phyloP scores from a whole-genome alignment of 2,113 vertebrate species.

The Serinus canaria region DNA sequence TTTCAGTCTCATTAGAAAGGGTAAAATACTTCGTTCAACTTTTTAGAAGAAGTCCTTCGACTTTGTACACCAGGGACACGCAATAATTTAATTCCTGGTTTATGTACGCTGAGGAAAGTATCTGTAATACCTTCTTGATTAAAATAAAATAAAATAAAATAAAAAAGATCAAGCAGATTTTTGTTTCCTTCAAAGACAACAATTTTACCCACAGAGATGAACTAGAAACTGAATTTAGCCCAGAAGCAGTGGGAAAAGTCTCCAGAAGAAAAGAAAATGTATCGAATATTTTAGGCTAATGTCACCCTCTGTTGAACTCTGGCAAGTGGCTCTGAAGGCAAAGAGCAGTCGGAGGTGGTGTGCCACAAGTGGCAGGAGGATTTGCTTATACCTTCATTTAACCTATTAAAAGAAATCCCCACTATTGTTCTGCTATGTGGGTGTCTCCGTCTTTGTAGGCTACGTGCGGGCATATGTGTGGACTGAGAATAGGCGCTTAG shows the following conservation, averaged over 20 bases:
- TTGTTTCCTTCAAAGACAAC: neutral
- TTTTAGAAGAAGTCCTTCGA: neutral
- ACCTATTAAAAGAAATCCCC: neutral
- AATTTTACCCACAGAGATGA: neutral
- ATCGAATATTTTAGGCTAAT: conserved; percentile 25
- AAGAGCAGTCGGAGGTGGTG: neutral
- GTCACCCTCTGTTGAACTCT: conserved; percentile 23
- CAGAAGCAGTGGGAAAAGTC: neutral
- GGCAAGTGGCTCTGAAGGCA: neutral
- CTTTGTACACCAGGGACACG: neutral
- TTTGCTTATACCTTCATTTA: neutral
- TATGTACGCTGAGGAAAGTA: neutral
- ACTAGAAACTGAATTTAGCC: neutral
- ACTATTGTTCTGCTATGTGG: neutral
- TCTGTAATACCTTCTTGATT: neutral
- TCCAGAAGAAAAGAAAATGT: neutral
- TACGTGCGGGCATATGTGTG: neutral
- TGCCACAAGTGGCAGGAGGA: neutral
- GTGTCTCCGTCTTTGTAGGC: neutral
- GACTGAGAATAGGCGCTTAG: neutral
- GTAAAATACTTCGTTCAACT: neutral
- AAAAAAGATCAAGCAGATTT: neutral
- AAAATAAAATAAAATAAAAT: neutral
- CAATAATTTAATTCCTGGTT: neutral
- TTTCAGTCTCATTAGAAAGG: neutral